A percentile compares a stretch with the other conserved stretches of the same genome.
Evolutionary conservation across 2,888 invertebrate genomes (phyloP).

Genomic region (Campoplex capitator): DNA sequence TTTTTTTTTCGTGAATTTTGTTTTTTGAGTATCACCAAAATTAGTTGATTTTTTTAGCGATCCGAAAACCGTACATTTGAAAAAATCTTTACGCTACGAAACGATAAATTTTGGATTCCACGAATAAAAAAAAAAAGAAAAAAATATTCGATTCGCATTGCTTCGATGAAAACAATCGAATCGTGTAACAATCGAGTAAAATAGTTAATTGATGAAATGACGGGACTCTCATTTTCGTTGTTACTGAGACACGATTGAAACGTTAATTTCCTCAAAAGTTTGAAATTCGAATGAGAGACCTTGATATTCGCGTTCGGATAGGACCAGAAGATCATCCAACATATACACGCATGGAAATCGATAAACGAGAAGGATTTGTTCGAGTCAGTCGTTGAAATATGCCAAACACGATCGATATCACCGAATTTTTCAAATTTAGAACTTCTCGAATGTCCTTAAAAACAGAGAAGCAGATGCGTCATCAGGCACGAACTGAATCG

Average conservation of each 20-base stretch:
- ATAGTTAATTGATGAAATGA: background rate
- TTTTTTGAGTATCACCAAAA: too few species aligned
- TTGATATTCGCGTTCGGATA: background rate
- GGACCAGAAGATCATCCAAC: background rate
- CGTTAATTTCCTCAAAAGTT: background rate
- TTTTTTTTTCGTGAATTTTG: too few species aligned
- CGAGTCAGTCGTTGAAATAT: background rate
- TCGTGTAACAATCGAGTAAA: background rate
- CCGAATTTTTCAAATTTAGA: background rate
- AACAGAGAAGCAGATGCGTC: background rate
- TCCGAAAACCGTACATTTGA: too few species aligned
- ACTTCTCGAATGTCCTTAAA: background rate
- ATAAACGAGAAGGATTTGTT: background rate
- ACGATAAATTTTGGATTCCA: too few species aligned
- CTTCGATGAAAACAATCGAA: background rate
- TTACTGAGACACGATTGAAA: background rate
- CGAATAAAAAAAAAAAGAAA: too few species aligned
- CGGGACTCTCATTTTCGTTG: background rate
- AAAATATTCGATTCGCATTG: too few species aligned
- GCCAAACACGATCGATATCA: conserved; percentile 1
- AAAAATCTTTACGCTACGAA: too few species aligned
- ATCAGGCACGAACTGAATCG: background rate
- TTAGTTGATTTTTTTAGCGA: too few species aligned
- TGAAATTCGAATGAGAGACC: background rate
- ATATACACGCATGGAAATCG: background rate